Evolutionary conservation across 2,797 vertebrate genomes (phyloP).

Genomic region (Silurus aristotelis): DNA sequence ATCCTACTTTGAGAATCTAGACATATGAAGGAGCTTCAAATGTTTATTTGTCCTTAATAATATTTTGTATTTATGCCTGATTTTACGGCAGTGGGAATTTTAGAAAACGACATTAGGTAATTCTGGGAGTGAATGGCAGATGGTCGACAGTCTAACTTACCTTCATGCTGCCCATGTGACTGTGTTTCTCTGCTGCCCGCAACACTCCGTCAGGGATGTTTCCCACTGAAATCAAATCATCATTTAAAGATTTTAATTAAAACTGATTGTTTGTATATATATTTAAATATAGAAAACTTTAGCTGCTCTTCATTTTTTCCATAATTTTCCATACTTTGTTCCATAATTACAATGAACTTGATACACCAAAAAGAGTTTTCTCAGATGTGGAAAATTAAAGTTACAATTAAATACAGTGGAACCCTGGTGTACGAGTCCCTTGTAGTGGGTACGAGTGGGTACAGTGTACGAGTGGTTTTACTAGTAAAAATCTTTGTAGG

Average conservation of each 20-base stretch:
- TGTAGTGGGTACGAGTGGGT: no score
- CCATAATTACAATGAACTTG: not conserved
- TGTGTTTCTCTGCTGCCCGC: constrained; percentile 89
- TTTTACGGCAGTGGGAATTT: not conserved
- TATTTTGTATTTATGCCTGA: not conserved
- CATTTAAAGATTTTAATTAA: not conserved
- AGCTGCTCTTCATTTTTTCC: not conserved
- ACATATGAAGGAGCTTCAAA: not conserved
- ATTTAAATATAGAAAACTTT: not conserved
- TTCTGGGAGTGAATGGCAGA: not conserved
- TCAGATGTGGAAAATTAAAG: no score
- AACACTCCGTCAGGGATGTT: constrained; percentile 89
- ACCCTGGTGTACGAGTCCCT: no score
- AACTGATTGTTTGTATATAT: not conserved
- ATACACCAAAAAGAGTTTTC: not conserved
- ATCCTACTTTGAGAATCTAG: not conserved
- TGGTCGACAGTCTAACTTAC: constrained; percentile 62
- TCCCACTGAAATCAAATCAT: constrained; percentile 69
- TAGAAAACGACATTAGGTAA: not conserved
- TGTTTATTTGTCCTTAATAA: no score
- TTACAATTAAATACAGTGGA: no score
- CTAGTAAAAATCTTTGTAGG: no score
- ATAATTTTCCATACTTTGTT: not conserved
- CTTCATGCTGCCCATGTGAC: constrained; percentile 98
- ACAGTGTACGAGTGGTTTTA: no score